These are phyloP conservation scores for Sandelia bainsii DNA, from an alignment of 2,797 vertebrate genomes.

Conservation along the genomic window DNA sequence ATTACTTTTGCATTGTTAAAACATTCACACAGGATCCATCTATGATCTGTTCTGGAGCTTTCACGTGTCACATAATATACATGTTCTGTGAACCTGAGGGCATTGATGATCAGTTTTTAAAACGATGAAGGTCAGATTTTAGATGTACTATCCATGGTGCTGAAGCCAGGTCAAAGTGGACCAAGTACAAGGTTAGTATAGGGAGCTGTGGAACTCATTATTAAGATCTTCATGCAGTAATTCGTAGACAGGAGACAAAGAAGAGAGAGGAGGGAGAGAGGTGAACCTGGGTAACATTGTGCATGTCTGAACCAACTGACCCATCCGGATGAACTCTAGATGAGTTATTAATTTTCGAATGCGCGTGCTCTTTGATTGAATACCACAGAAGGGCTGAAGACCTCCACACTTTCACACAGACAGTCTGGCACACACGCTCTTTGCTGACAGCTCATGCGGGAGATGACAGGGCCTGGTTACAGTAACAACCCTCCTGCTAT, in stretches of 20 bases:
- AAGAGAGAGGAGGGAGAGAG: not conserved
- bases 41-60: not conserved
- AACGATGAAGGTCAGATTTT: constrained; percentile 23
- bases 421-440: constrained; percentile 32
- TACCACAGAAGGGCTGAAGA: constrained; percentile 5
- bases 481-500: constrained; percentile 63
- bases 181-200: constrained; percentile 9
- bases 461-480: constrained; percentile 68
- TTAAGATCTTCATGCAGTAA: not conserved
- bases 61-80: not conserved
- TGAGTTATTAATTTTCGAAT: not conserved
- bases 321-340: not conserved
- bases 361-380: constrained; percentile 30
- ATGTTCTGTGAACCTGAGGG: not conserved
- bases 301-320: not conserved
- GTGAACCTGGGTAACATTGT: not conserved
- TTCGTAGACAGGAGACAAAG: not conserved
- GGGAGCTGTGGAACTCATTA: not conserved
- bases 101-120: no score
- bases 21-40: not conserved
- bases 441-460: constrained; percentile 52
- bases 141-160: constrained; percentile 79
- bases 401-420: constrained; percentile 27
- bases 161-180: constrained; percentile 59
- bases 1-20: not conserved